Conservation (phyloP, 1,140 invertebrate genomes). For the Pristionchus pacificus region DNA sequence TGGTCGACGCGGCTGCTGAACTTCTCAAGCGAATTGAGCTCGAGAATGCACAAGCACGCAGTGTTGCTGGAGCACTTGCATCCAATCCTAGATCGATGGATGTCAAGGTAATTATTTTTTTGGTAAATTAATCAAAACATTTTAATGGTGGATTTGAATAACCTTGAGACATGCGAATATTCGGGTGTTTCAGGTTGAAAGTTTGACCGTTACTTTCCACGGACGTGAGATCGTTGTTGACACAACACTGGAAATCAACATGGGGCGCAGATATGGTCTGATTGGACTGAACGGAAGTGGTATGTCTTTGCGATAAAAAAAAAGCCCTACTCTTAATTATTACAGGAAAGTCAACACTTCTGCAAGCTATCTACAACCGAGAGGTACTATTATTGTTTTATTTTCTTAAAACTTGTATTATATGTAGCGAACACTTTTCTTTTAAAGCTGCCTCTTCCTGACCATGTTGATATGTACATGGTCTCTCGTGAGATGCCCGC, state of each 20-base stretch:
- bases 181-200: not conserved
- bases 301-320: slow-evolving; percentile 61
- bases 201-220: slow-evolving; percentile 77
- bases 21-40: slow-evolving; percentile 80
- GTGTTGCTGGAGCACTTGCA: slow-evolving; percentile 86
- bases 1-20: slow-evolving; percentile 46
- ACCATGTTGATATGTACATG: slow-evolving; percentile 96
- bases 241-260: slow-evolving; percentile 91
- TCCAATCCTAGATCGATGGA: slow-evolving; percentile 91
- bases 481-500: slow-evolving; percentile 92
- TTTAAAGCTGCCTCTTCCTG: slow-evolving; percentile 81
- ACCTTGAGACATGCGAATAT: no score
- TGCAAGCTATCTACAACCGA: slow-evolving; percentile 82
- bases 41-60: slow-evolving; percentile 79
- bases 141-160: no score
- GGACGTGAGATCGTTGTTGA: slow-evolving; percentile 90
- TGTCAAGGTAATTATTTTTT: slow-evolving; percentile 92
- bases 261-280: slow-evolving; percentile 88
- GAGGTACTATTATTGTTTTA: slow-evolving; percentile 64
- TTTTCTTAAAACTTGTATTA: no score
- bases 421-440: not conserved
- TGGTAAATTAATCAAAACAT: no score
- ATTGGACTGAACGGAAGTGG: slow-evolving; percentile 93
- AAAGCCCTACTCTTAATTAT: slow-evolving; percentile 7
- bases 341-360: slow-evolving; percentile 81